Evolutionary conservation across 2,113 vertebrate genomes (phyloP).

Genomic region (Seriola aureovittata): DNA sequence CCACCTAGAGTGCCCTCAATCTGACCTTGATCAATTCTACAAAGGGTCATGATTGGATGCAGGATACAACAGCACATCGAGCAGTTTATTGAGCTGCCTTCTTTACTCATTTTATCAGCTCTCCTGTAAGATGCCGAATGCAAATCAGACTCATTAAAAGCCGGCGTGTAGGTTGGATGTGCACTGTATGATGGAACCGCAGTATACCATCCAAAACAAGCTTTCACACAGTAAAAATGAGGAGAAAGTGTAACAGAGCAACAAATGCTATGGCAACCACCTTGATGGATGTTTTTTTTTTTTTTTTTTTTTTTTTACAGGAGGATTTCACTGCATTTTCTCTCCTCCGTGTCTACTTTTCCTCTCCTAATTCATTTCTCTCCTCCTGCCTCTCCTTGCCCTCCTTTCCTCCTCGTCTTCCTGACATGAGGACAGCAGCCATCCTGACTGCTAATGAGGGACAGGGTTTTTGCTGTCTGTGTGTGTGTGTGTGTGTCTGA

Average conservation of each 20-base stretch:
- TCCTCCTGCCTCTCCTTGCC: conserved; percentile 52
- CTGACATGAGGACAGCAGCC: conserved; percentile 69
- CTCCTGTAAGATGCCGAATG: not conserved
- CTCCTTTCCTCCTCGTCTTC: conserved; percentile 60
- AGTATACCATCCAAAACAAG: not conserved
- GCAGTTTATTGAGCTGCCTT: conserved; percentile 40
- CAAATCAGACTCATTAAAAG: conserved; percentile 40
- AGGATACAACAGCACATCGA: conserved; percentile 16
- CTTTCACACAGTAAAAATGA: conserved; percentile 12
- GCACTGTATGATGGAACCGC: not conserved
- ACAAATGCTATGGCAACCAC: conserved; percentile 70
- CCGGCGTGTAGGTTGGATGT: not conserved
- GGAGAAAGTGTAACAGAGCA: conserved; percentile 22
- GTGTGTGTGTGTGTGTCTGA: conserved; percentile 24
- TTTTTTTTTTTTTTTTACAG: not conserved
- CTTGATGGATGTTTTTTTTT: conserved; percentile 29
- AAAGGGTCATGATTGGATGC: conserved; percentile 16
- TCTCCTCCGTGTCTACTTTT: conserved; percentile 31
- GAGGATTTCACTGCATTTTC: conserved; percentile 18
- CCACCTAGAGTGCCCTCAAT: conserved; percentile 32
- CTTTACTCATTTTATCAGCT: conserved; percentile 26
- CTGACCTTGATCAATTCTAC: conserved; percentile 52
- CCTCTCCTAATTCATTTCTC: conserved; percentile 29
- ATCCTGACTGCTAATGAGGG: conserved; percentile 79
- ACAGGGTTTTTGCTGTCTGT: conserved; percentile 34